Evolutionary conservation across 2,888 invertebrate species (phyloP).

Genomic region (Caenorhabditis wallacei): DNA sequence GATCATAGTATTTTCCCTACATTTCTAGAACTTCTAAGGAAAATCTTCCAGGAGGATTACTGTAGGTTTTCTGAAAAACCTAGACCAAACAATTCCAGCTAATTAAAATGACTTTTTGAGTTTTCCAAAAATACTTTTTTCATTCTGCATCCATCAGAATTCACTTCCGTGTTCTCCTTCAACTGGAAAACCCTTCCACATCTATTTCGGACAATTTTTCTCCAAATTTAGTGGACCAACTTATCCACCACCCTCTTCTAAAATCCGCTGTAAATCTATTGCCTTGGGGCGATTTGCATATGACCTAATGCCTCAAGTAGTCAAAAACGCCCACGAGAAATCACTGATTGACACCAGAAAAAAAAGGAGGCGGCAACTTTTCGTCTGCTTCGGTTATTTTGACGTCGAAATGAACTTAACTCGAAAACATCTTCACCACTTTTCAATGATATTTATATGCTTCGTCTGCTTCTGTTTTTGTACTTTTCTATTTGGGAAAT

Average conservation of each 20-base stretch:
- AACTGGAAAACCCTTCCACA: not conserved
- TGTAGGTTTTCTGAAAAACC: no score
- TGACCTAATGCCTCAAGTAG: conserved; percentile 5
- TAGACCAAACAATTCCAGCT: no score
- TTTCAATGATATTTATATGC: conserved; percentile 14
- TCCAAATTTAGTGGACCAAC: not conserved
- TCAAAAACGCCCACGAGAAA: conserved; percentile 23
- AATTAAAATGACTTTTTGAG: conserved; percentile 7
- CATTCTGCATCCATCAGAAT: conserved; percentile 10
- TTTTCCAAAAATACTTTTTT: conserved; percentile 12
- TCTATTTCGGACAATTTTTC: conserved; percentile 34
- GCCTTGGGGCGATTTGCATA: conserved; percentile 24
- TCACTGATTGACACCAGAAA: conserved; percentile 50
- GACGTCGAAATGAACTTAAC: not conserved
- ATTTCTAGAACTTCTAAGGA: no score
- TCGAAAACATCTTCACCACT: conserved; percentile 28
- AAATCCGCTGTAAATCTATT: conserved; percentile 3
- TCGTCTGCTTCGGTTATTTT: conserved; percentile 1
- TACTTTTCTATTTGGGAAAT: conserved; percentile 22
- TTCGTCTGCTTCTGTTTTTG: not conserved
- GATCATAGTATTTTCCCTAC: no score
- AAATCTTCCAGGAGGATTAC: no score
- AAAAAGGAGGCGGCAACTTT: not conserved
- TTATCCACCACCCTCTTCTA: conserved; percentile 37
- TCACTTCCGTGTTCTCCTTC: conserved; percentile 37